These are phyloP conservation scores for Arothron firmamentum DNA, from an alignment of 2,113 vertebrate genomes.

Conservation along the genomic window DNA sequence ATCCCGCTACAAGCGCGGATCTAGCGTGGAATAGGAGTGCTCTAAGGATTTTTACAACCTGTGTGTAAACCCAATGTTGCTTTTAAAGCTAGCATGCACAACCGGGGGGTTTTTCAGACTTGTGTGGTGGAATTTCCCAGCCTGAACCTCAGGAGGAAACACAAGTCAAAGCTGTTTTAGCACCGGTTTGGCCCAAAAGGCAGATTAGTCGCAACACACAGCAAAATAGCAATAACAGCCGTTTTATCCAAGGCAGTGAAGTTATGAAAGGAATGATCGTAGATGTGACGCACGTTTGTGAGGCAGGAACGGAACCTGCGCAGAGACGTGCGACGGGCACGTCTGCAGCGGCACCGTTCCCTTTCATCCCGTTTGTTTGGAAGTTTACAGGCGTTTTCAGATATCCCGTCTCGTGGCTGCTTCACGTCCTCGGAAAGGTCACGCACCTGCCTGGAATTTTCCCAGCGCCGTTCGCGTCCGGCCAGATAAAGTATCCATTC, in stretches of 20 bases:
- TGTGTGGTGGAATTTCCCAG: constrained; percentile 27
- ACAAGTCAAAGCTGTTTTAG: constrained; percentile 33
- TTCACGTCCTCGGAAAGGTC: too few relatives aligned
- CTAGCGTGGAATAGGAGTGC: constrained; percentile 34
- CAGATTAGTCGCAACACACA: constrained; percentile 29
- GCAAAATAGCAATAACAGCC: constrained; percentile 52
- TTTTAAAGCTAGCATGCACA: constrained; percentile 39
- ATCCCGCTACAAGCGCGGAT: constrained; percentile 37
- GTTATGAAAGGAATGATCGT: constrained; percentile 37
- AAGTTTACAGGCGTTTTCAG: too few relatives aligned
- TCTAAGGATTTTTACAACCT: constrained; percentile 37
- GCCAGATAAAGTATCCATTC: too few relatives aligned
- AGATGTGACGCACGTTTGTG: too few relatives aligned
- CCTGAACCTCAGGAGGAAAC: constrained; percentile 22
- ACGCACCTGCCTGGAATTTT: too few relatives aligned
- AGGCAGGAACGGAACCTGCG: too few relatives aligned
- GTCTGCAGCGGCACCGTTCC: too few relatives aligned
- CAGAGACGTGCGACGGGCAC: too few relatives aligned
- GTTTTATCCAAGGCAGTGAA: constrained; percentile 43
- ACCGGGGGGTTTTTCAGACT: constrained; percentile 22
- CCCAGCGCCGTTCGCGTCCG: too few relatives aligned
- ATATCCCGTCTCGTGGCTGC: too few relatives aligned
- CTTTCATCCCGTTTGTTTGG: too few relatives aligned
- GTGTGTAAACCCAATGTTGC: constrained; percentile 20
- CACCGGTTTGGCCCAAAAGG: constrained; percentile 25